Evolutionary conservation across 53 echinoderm and acorn worm genomes (phyloP), one percentile per base, ranked within the genome.

Genomic region (Astropecten irregularis): DNA sequence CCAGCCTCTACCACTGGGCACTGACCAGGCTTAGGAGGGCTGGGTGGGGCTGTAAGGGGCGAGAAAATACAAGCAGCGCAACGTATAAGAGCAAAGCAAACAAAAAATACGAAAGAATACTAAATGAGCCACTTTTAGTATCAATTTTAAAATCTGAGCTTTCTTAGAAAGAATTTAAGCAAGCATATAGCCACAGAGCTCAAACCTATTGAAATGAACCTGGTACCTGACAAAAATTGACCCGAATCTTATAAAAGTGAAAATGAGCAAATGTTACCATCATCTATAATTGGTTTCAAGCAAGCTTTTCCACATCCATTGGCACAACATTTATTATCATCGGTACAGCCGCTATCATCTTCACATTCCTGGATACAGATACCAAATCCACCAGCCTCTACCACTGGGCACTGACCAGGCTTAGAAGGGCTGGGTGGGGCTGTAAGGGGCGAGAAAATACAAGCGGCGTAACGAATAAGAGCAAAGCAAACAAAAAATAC

Each of bases 291-390:
- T 49, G 71, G 71, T 1, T 25, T 31, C 33, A 22, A 0, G 51
- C 71, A 82, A 53, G 54, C 39, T 15, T 18, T 19, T 82, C 83
- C 83, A 30, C 83, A 82, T 0, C 83, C 83, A 37, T 82, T 82
- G 37, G 67, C 18, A 29, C 83, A 82, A 39, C 83, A 82, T 63
- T 82, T 82, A 20, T 9, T 7, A 14, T 68, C 54, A 20, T 36
- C 83, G 9, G 19, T 37, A 82, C 83, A 82, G 23, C 67, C 68
- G 23, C 22, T 36, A 38, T 82, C 83, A 37, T 33, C 50, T 39
- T 66, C 28, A 53, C 83, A 82, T 67, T 82, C 66, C 33, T 82
- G 83, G 28, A 66, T 19, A 82, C 83, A 82, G 50, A 68, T 68
- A 66, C 67, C 83, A 47, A 81, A 63, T n/a, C 61, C 46, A 68